These are phyloP conservation scores for Anguilla marmorata DNA, from an alignment of 2,797 vertebrate species.

Conservation along the genomic window DNA sequence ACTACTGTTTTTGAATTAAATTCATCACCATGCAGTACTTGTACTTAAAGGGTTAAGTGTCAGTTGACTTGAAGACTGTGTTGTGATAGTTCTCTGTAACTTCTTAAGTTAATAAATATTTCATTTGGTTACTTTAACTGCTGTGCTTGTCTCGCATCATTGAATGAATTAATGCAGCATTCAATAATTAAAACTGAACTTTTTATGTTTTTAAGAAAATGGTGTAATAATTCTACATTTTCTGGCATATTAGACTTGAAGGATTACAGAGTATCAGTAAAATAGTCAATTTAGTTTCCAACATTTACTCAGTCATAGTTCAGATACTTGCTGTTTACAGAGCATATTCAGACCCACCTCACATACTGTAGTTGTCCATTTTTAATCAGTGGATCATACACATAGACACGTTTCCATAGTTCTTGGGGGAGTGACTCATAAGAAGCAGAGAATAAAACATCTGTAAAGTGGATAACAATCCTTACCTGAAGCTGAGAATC, in stretches of 20 bases:
- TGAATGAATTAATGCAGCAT: background rate
- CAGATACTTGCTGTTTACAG: background rate
- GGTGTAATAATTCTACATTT: background rate
- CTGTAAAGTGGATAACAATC: no score
- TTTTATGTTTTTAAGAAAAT: background rate
- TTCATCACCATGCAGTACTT: conserved; percentile 44
- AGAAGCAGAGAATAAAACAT: background rate
- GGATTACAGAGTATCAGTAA: background rate
- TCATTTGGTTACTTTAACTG: conserved; percentile 71
- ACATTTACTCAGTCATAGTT: background rate
- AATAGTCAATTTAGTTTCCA: conserved; percentile 4
- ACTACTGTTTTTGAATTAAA: conserved; percentile 50
- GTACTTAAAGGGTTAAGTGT: conserved; percentile 71
- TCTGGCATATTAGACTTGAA: background rate
- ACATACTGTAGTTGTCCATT: background rate
- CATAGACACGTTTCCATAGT: background rate
- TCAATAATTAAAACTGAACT: background rate
- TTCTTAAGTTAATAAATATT: conserved; percentile 72
- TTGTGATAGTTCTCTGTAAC: conserved; percentile 71
- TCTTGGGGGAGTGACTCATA: background rate
- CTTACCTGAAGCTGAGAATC: no score
- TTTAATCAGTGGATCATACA: background rate
- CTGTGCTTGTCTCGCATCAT: conserved; percentile 48
- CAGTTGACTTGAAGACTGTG: conserved; percentile 70
- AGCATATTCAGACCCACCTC: background rate